These are phyloP conservation scores for Kuschelorhynchus macadamiae DNA, from an alignment of 2,888 invertebrate genomes.

Conservation along the genomic window DNA sequence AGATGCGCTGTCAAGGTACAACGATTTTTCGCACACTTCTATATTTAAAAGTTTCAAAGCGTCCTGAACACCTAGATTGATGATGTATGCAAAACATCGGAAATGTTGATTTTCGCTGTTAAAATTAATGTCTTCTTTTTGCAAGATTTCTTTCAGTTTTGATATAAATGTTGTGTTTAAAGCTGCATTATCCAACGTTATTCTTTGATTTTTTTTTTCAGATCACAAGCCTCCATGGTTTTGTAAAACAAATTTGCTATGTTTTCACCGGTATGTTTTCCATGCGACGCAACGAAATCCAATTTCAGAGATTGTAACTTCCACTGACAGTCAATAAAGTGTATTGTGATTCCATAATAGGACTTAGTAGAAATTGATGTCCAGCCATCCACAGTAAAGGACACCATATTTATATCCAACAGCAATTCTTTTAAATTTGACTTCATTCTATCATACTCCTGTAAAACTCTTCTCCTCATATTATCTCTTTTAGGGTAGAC, in stretches of 20 bases:
- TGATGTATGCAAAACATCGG: constrained; percentile 56
- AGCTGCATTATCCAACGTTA: no score
- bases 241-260: constrained; percentile 31
- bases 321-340: constrained; percentile 56
- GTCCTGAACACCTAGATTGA: constrained; percentile 57
- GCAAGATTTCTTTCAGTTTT: constrained; percentile 50
- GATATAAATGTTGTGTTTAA: constrained; percentile 55
- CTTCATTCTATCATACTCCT: no score
- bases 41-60: no score
- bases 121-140: constrained; percentile 32
- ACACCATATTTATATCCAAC: no score
- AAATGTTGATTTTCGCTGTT: constrained; percentile 55
- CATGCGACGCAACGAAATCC: constrained; percentile 48
- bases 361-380: constrained; percentile 53
- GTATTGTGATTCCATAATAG: constrained; percentile 56
- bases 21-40: neutral
- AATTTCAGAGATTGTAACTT: constrained; percentile 39
- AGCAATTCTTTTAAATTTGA: no score
- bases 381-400: constrained; percentile 57
- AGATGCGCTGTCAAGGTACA: neutral
- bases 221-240: constrained; percentile 32
- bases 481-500: no score
- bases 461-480: no score
- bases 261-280: constrained; percentile 53
- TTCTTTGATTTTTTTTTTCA: constrained; percentile 53